Conservation (phyloP, 2,888 invertebrate species). For the Euspilapteryx auroguttella region DNA sequence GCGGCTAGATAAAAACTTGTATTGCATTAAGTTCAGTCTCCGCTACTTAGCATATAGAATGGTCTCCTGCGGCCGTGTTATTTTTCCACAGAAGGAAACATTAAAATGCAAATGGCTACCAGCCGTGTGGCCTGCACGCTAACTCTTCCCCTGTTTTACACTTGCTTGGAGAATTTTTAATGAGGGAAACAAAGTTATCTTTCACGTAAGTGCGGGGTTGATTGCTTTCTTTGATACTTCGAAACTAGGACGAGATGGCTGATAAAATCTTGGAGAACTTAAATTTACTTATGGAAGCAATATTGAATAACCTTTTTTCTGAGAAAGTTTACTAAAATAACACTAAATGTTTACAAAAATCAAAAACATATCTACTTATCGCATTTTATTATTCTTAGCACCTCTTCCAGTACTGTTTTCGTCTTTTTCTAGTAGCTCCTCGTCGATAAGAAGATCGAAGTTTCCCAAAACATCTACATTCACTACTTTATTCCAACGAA, state of each 20-base stretch:
- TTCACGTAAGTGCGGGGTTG: too few relatives aligned
- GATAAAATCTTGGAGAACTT: too few relatives aligned
- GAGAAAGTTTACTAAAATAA: too few relatives aligned
- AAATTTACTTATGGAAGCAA: too few relatives aligned
- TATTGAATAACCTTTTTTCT: too few relatives aligned
- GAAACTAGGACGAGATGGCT: too few relatives aligned
- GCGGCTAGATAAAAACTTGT: conserved; percentile 20
- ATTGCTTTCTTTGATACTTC: too few relatives aligned
- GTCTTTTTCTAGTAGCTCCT: conserved; percentile 76
- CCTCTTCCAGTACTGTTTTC: conserved; percentile 26
- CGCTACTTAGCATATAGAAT: conserved; percentile 33
- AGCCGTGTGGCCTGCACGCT: conserved; percentile 16
- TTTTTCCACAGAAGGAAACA: conserved; percentile 25
- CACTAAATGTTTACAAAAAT: too few relatives aligned
- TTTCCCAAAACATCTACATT: conserved; percentile 74
- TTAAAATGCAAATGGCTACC: conserved; percentile 30
- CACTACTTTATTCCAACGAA: conserved; percentile 85
- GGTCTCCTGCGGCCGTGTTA: conserved; percentile 17
- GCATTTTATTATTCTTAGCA: conserved; percentile 18
- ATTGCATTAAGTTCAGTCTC: conserved; percentile 17
- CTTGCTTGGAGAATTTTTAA: too few relatives aligned
- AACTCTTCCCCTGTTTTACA: too few relatives aligned
- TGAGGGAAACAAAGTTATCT: too few relatives aligned
- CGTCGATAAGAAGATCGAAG: conserved; percentile 83
- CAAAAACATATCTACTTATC: too few relatives aligned